These are phyloP conservation scores for Danio albolineatus DNA, from an alignment of 2,797 vertebrate genomes.

Conservation along the genomic window DNA sequence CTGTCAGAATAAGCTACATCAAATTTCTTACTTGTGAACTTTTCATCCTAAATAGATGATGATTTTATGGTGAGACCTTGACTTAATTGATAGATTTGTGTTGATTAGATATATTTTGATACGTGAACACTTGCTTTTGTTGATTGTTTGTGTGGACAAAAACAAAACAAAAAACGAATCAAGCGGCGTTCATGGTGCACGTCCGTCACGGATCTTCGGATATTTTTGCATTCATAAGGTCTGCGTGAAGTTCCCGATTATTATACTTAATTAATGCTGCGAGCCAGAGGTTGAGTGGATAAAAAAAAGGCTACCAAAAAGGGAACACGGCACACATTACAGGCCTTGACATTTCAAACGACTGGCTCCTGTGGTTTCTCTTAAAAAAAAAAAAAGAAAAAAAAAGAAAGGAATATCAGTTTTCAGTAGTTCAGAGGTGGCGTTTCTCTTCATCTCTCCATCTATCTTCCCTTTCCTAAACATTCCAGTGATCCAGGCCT, in stretches of 20 bases:
- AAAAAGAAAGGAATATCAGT: constrained; percentile 9
- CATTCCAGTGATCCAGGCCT: constrained; percentile 65
- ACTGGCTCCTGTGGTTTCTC: constrained; percentile 39
- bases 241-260: not conserved
- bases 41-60: constrained; percentile 33
- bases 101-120: constrained; percentile 57
- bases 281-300: constrained; percentile 18
- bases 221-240: constrained; percentile 16
- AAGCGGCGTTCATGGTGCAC: not conserved
- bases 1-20: constrained; percentile 22
- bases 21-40: constrained; percentile 25
- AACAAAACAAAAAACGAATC: constrained; percentile 36
- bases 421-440: constrained; percentile 3
- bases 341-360: constrained; percentile 36
- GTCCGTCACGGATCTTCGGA: not conserved
- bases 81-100: constrained; percentile 48
- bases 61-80: constrained; percentile 27
- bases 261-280: not conserved
- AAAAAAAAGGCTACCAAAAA: constrained; percentile 10
- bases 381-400: constrained; percentile 26
- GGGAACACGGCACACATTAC: not conserved
- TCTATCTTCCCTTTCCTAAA: constrained; percentile 51
- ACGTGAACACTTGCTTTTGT: constrained; percentile 43
- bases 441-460: constrained; percentile 32
- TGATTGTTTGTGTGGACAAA: constrained; percentile 26